These are phyloP conservation scores for Pogonus chalceus DNA, from an alignment of 1,140 invertebrate genomes.

Conservation along the genomic window DNA sequence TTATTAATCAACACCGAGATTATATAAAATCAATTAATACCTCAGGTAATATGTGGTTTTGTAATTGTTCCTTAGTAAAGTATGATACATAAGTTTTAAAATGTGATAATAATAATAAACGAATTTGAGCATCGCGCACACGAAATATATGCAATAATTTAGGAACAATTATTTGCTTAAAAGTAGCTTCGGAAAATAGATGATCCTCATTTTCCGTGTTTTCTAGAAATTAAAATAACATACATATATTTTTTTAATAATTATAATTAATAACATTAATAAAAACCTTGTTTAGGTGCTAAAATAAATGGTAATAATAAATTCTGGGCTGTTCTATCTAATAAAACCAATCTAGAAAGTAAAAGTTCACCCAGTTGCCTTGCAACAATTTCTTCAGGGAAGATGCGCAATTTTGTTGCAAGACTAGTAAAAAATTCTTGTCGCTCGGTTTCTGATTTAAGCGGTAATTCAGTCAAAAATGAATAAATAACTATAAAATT, in stretches of 20 bases:
- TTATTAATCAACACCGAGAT: constrained; percentile 9
- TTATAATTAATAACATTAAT: neutral
- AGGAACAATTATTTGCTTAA: constrained; percentile 58
- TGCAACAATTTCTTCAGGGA: constrained; percentile 68
- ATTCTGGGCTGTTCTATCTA: constrained; percentile 65
- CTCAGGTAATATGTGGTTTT: constrained; percentile 59
- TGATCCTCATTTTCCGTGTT: constrained; percentile 37
- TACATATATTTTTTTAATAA: constrained; percentile 1
- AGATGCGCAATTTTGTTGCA: constrained; percentile 50
- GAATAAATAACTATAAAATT: constrained; percentile 72
- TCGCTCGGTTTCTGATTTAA: constrained; percentile 66
- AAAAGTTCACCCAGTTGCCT: constrained; percentile 63
- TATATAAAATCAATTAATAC: too few relatives aligned
- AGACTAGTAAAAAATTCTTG: constrained; percentile 62
- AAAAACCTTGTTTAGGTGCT: constrained; percentile 50
- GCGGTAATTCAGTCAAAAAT: constrained; percentile 67
- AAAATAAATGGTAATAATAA: constrained; percentile 66
- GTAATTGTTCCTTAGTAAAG: constrained; percentile 59
- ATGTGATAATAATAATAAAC: constrained; percentile 56
- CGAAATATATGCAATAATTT: constrained; percentile 65
- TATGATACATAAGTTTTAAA: constrained; percentile 59
- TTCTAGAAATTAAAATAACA: constrained; percentile 22
- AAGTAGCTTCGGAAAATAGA: constrained; percentile 52
- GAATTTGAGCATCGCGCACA: constrained; percentile 63
- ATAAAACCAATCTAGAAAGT: constrained; percentile 69